These are phyloP conservation scores for Cyaniris semiargus DNA, from an alignment of 2,888 invertebrate genomes.

Conservation along the genomic window DNA sequence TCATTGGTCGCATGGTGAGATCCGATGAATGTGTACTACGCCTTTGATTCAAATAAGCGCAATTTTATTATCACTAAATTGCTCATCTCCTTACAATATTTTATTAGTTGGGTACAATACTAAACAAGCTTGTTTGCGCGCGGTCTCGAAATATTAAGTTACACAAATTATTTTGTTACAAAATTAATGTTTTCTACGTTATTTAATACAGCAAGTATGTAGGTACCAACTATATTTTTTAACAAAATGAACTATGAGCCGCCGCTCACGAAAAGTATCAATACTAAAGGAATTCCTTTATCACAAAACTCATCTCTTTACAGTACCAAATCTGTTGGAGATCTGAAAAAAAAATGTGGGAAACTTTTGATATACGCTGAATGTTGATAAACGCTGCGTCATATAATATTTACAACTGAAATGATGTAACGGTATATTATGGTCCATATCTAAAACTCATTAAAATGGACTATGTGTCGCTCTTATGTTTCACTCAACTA, in stretches of 20 bases:
- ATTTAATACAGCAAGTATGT: no score
- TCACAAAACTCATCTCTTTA: not conserved
- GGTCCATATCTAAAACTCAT: conserved; percentile 16
- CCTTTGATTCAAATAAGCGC: not conserved
- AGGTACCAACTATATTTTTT: no score
- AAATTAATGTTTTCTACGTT: no score
- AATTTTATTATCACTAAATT: not conserved
- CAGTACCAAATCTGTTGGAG: not conserved
- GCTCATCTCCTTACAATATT: not conserved
- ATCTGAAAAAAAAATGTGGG: not conserved
- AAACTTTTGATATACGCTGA: not conserved
- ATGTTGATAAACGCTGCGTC: not conserved
- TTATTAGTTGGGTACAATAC: not conserved
- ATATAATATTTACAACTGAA: not conserved
- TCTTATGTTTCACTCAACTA: not conserved
- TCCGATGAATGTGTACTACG: not conserved
- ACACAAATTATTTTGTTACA: not conserved
- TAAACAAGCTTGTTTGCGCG: not conserved
- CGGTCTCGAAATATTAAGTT: not conserved
- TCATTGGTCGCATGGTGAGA: no score
- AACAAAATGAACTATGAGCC: no score
- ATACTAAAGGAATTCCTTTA: no score
- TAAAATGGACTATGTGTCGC: conserved; percentile 17
- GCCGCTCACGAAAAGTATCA: no score
- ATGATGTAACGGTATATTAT: not conserved